Percentiles rank a stretch among this genome's conserved stretches.
These are phyloP conservation scores for Sebastes kiyomatsui DNA, from an alignment of 2,797 vertebrate genomes.

Conservation along the genomic window DNA sequence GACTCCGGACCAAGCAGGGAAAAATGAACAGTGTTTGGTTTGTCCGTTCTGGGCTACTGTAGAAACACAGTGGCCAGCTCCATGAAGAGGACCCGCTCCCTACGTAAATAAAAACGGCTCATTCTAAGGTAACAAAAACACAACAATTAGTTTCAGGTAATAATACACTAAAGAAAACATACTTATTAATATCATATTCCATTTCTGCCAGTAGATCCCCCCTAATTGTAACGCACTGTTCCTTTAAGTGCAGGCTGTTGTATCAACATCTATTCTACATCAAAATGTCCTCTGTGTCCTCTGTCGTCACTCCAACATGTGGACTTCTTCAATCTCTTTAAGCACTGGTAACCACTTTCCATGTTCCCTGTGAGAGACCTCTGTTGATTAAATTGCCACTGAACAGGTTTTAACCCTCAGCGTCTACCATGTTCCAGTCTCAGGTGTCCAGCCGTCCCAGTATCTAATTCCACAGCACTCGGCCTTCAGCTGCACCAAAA, in stretches of 20 bases:
- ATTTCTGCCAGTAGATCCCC: too few species aligned
- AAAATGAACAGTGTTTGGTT: too few species aligned
- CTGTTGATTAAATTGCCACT: conserved; percentile 61
- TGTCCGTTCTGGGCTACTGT: too few species aligned
- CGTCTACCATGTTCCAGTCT: conserved; percentile 23
- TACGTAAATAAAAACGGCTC: rapidly evolving
- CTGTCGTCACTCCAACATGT: background rate
- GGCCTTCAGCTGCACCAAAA: conserved; percentile 6
- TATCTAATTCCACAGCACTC: conserved; percentile 44
- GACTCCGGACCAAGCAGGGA: too few species aligned
- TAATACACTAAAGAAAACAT: too few species aligned
- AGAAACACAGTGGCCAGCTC: too few species aligned
- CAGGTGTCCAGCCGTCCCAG: conserved; percentile 40
- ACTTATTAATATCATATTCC: too few species aligned
- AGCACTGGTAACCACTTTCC: conserved; percentile 24
- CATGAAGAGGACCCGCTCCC: too few species aligned
- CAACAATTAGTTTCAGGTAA: too few species aligned
- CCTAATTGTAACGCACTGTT: too few species aligned
- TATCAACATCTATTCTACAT: background rate
- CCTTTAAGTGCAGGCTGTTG: background rate
- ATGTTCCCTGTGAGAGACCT: conserved; percentile 22
- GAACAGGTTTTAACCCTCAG: conserved; percentile 39
- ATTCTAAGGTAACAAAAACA: too few species aligned
- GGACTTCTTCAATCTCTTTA: conserved; percentile 26
- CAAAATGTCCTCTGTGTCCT: conserved; percentile 3